Evolutionary conservation across 2,113 vertebrate genomes (phyloP).

Genomic region (Phylloscopus whistleri): DNA sequence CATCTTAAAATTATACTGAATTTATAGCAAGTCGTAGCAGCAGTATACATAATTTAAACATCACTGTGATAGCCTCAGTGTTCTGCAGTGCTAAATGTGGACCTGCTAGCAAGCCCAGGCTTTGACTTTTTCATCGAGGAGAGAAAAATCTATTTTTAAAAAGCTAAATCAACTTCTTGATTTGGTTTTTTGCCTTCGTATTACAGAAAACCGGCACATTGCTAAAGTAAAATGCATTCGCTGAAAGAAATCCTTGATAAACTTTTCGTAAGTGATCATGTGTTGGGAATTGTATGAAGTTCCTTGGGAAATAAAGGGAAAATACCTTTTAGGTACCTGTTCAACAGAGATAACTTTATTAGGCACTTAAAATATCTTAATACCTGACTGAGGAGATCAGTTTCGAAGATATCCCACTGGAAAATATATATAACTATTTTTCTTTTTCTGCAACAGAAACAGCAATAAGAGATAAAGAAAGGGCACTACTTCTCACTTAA

Average conservation of each 20-base stretch:
- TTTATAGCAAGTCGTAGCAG: neutral
- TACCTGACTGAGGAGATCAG: neutral
- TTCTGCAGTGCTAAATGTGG: neutral
- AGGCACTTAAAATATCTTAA: neutral
- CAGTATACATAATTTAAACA: neutral
- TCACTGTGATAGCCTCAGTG: neutral
- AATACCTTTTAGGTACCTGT: slow-evolving; percentile 12
- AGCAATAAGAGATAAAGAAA: slow-evolving; percentile 40
- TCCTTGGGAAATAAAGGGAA: slow-evolving; percentile 56
- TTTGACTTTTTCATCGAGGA: neutral
- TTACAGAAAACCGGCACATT: neutral
- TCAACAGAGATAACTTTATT: slow-evolving; percentile 39
- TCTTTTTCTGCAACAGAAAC: slow-evolving; percentile 45
- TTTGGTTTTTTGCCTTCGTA: neutral
- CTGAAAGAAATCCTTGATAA: slow-evolving; percentile 6
- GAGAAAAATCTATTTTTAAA: neutral
- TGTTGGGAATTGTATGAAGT: slow-evolving; percentile 10
- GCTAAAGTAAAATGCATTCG: neutral
- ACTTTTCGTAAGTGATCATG: slow-evolving; percentile 1
- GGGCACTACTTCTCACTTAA: slow-evolving; percentile 47
- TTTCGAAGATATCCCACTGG: neutral
- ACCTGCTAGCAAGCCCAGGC: neutral
- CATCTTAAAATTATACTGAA: neutral
- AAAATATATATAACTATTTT: neutral
- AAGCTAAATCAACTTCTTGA: neutral